Conservation (phyloP, 2,888 invertebrate species). For the Archips xylosteana region DNA sequence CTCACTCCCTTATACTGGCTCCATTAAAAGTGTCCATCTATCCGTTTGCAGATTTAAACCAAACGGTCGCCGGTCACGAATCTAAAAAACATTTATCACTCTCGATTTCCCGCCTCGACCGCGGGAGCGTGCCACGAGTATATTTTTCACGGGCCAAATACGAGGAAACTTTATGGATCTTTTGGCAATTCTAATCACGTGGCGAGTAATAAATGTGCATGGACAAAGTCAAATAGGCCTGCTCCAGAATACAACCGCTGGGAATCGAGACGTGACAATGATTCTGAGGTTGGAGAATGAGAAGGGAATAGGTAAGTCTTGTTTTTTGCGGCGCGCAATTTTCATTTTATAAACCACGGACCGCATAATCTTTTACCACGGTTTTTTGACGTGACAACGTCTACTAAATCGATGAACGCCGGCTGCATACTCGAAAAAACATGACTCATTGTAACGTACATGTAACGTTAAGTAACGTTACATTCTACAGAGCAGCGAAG, state of each 20-base stretch:
- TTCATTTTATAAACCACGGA: neutral
- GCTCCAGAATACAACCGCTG: conserved; percentile 34
- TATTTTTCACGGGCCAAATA: conserved; percentile 62
- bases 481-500: too few species aligned
- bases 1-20: conserved; percentile 67
- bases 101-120: conserved; percentile 64
- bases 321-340: neutral
- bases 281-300: conserved; percentile 23
- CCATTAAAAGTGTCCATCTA: conserved; percentile 78
- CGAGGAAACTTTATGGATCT: conserved; percentile 50
- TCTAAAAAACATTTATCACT: conserved; percentile 76
- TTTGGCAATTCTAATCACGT: conserved; percentile 49
- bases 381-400: too few species aligned
- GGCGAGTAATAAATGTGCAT: conserved; percentile 42
- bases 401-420: too few species aligned
- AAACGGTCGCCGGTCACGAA: conserved; percentile 70
- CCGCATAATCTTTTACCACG: too few species aligned
- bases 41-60: conserved; percentile 76
- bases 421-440: too few species aligned
- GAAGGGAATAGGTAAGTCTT: conserved; percentile 14
- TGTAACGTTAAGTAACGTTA: too few species aligned
- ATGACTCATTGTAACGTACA: too few species aligned
- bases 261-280: conserved; percentile 41
- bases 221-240: conserved; percentile 44
- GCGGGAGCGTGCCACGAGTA: conserved; percentile 58